Evolutionary conservation across 2,888 invertebrate species (phyloP).

Genomic region (Cenopis cana): DNA sequence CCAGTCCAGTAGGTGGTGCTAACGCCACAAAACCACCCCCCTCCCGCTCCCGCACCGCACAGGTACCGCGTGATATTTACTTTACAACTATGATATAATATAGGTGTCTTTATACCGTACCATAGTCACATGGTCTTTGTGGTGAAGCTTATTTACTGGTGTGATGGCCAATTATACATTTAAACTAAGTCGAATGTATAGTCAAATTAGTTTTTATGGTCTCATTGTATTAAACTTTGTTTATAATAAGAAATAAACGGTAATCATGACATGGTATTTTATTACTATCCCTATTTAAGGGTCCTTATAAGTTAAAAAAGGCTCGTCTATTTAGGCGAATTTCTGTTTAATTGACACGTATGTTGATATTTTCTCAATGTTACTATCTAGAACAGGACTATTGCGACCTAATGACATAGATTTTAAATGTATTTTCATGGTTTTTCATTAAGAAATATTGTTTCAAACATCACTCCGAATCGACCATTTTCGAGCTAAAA

Average conservation of each 20-base stretch:
- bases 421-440: no score
- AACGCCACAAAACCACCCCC: no score
- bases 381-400: no score
- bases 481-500: no score
- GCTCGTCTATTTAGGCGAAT: no score
- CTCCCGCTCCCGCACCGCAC: not conserved
- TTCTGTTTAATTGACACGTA: no score
- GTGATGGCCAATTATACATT: conserved; percentile 22
- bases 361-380: no score
- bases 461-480: no score
- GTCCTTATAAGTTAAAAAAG: no score
- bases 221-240: conserved; percentile 58
- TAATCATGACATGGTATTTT: conserved; percentile 45
- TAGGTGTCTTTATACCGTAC: not conserved
- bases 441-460: no score
- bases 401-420: no score
- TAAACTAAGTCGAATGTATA: conserved; percentile 37
- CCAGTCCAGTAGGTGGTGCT: no score
- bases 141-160: conserved; percentile 5
- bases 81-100: not conserved
- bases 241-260: conserved; percentile 60
- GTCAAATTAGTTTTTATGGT: conserved; percentile 41
- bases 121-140: not conserved
- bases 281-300: conserved; percentile 45
- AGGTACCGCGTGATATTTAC: not conserved